Evolutionary conservation across 2,888 invertebrate species (phyloP), one percentile per base, ranked within the genome.

Genomic region (Dyspetes luteomarginatus): DNA sequence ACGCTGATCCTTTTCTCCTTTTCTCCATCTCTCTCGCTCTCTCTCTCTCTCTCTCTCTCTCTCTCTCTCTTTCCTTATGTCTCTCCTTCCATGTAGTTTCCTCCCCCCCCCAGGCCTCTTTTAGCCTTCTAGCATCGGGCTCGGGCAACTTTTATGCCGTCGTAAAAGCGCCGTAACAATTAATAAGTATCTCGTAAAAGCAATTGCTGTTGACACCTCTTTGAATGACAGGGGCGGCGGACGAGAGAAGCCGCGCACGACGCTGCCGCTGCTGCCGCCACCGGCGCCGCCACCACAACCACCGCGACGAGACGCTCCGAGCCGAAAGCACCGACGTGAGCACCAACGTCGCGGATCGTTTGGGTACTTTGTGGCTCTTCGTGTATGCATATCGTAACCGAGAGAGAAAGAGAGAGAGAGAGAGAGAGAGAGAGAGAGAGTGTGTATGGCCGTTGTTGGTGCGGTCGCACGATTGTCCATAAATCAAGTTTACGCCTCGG

Each of bases 101-200:
- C 19, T 41, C 45, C 65, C 50, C 52, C 65, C 52, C 55, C 19
- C 28, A 24, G 7, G 36, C 12, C 45, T 17, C 30, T 50, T 17
- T 56, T 45, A 30, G 22, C 67, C 41, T 55, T 17, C 68, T 80
- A 74, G 73, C 86, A 87, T 85, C 90, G 89, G 90, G 90, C 88
- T 87, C 85, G 87, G 87, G 91, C 85, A n/a, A 93, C 93, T 93
- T 93, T 93, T 93, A 93, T 92, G 91, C 87, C 91, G 88, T 93
- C 93, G 93, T 93, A 93, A 93, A 93, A 92, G 89, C 90, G 91
- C 92, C 93, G 92, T 93, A 93, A 93, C 93, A 93, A 93, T 93
- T 93, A 93, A 93, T 93, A 93, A 93, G 92, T 92, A 93, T 93
- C 92, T 92, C 93, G 93, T 93, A 93, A 93, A 93, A 93, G 92